Evolutionary conservation across 2,888 invertebrate species (phyloP), one percentile per base, ranked within the genome.

Genomic region (Gandaritis pyraliata): DNA sequence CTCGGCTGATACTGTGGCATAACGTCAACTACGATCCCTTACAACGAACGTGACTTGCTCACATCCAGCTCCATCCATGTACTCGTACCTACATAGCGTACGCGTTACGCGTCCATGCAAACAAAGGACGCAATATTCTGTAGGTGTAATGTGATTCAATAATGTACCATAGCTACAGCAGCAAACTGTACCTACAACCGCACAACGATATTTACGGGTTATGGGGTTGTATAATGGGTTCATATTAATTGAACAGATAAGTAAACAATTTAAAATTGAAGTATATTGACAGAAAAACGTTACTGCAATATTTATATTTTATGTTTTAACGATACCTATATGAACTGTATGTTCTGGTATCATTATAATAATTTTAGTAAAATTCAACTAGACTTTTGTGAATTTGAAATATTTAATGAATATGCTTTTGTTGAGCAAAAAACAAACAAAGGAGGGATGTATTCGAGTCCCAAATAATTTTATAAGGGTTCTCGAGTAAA

Each of bases 181-280:
- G 38, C 1, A 11, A 33, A 13, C 47, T 47, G 47, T 52, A 50
- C n/a, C 39, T 52, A 50, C 16, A 11, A 39, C 36, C 54, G 29
- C 58, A 58, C 51, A 58, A 63, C 43, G 51, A 55, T 51, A 55
- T 51, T 58, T 47, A 63, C 48, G 48, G 36, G 36, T 29, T 47
- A 59, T 36, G 51, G 55, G 38, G 33, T 46, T 10, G 18, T 36
- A 47, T 30, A 62, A 62, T 62, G 51, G 51, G 51, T 56, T 55
- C 29, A 41, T 50, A 39, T 53, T 53, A 33, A 58, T 50, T 46
- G 46, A 39, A 33, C 45, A 58, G 33, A 41, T 47, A 33, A 7
- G 33, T 33, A 54, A 53, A 57, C 48, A 53, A 51, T 47, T 39
- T 36, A 18, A 12, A 51, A 53, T 53, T 53, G 5, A 38, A 57